These are phyloP conservation scores for Isoperla grammatica DNA, from an alignment of 2,888 invertebrate species.

Conservation along the genomic window DNA sequence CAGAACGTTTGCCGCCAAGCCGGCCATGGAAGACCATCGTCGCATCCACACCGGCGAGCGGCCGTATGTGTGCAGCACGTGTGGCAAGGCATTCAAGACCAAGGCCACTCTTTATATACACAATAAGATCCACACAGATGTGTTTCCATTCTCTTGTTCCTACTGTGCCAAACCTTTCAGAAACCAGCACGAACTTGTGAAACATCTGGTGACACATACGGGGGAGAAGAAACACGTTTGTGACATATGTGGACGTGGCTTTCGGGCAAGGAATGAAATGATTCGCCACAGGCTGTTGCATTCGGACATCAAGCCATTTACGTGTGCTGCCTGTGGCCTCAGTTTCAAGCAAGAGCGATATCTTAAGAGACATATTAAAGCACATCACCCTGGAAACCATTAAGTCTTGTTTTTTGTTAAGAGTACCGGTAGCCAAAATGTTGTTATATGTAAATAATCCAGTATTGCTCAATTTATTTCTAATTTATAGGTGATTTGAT, in stretches of 20 bases:
- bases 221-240: conserved; percentile 52
- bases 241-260: conserved; percentile 44
- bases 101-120: conserved; percentile 60
- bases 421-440: not conserved
- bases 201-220: conserved; percentile 52
- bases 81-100: conserved; percentile 40
- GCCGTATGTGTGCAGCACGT: conserved; percentile 23
- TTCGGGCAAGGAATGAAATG: conserved; percentile 28
- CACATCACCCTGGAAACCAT: conserved; percentile 11
- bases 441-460: no score
- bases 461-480: no score
- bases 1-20: conserved; percentile 47
- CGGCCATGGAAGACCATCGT: conserved; percentile 42
- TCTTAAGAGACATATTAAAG: conserved; percentile 47
- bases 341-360: conserved; percentile 50
- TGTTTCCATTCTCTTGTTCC: conserved; percentile 53
- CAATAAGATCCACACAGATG: conserved; percentile 52
- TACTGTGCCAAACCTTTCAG: conserved; percentile 54
- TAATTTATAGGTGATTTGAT: no score
- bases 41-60: conserved; percentile 27
- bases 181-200: conserved; percentile 48
- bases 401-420: not conserved
- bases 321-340: conserved; percentile 20
- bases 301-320: conserved; percentile 40
- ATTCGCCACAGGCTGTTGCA: conserved; percentile 48